A percentile compares a stretch with the other conserved stretches of the same genome.
Conservation (phyloP, 2,888 invertebrate genomes). For the Aricia artaxerxes region DNA sequence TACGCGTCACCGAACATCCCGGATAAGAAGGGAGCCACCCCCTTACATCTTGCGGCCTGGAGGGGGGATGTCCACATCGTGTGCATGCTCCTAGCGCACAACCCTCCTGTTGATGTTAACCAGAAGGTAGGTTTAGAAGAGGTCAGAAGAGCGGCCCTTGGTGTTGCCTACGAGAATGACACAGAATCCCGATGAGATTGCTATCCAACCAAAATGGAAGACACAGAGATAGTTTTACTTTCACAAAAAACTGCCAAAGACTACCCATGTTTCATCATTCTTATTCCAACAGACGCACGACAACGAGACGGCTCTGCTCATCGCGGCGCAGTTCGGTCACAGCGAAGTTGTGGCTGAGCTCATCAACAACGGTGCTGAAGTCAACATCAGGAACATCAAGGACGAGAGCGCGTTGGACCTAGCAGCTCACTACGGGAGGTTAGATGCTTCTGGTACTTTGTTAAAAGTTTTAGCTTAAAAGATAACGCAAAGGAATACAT, state of each 20-base stretch:
- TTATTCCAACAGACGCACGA: slow-evolving; percentile 83
- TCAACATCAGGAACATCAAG: slow-evolving; percentile 90
- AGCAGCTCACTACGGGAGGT: slow-evolving; percentile 95
- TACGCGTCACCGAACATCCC: slow-evolving; percentile 94
- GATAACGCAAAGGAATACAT: too few species aligned
- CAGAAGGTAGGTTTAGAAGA: slow-evolving; percentile 83
- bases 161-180: too few species aligned
- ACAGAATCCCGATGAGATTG: too few species aligned
- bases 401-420: slow-evolving; percentile 96
- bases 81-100: slow-evolving; percentile 88
- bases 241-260: background rate
- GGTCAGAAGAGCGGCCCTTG: slow-evolving; percentile 67
- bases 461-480: background rate
- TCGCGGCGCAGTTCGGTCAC: slow-evolving; percentile 96
- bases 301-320: slow-evolving; percentile 95
- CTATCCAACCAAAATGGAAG: too few species aligned
- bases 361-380: slow-evolving; percentile 92
- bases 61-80: slow-evolving; percentile 95
- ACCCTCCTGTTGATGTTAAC: slow-evolving; percentile 91
- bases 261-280: background rate
- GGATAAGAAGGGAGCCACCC: slow-evolving; percentile 94
- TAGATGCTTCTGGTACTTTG: slow-evolving; percentile 41
- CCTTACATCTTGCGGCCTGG: slow-evolving; percentile 97
- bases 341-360: slow-evolving; percentile 91
- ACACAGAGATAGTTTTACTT: too few species aligned